These are phyloP conservation scores for Eidolon dupreanum DNA, from an alignment of 2,797 vertebrate species.

Conservation along the genomic window DNA sequence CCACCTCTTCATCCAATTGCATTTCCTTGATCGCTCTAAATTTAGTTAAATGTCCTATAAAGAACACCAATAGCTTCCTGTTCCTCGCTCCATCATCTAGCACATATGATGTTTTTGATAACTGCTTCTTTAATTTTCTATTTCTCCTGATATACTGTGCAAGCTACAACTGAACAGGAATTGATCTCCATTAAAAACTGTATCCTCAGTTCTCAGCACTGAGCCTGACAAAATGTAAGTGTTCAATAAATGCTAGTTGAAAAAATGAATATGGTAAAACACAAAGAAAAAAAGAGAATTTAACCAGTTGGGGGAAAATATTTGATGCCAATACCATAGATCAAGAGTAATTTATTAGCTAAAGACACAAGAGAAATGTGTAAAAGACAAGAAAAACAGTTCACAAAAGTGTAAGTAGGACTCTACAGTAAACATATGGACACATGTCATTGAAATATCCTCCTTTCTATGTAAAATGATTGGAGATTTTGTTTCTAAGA, in stretches of 20 bases:
- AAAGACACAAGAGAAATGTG: neutral
- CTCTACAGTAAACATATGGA: neutral
- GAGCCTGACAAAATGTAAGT: neutral
- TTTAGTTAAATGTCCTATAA: neutral
- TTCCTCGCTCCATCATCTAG: neutral
- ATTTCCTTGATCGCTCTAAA: neutral
- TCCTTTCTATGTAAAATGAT: conserved; percentile 3
- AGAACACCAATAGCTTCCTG: neutral
- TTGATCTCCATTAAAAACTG: neutral
- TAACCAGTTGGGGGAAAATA: neutral
- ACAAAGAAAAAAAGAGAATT: neutral
- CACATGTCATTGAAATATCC: neutral
- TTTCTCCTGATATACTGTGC: neutral
- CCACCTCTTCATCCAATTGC: neutral
- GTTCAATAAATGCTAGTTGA: neutral
- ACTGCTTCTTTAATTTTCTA: conserved; percentile 22
- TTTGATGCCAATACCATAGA: neutral
- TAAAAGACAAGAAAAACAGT: neutral
- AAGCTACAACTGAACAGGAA: neutral
- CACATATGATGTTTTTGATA: neutral
- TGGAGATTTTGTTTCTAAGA: neutral
- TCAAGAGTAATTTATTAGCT: neutral
- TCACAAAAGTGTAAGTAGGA: neutral
- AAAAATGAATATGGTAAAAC: neutral
- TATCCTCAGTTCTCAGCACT: neutral